phyloP scores from a whole-genome alignment of 1,140 invertebrate species.

The Diuraphis noxia region DNA sequence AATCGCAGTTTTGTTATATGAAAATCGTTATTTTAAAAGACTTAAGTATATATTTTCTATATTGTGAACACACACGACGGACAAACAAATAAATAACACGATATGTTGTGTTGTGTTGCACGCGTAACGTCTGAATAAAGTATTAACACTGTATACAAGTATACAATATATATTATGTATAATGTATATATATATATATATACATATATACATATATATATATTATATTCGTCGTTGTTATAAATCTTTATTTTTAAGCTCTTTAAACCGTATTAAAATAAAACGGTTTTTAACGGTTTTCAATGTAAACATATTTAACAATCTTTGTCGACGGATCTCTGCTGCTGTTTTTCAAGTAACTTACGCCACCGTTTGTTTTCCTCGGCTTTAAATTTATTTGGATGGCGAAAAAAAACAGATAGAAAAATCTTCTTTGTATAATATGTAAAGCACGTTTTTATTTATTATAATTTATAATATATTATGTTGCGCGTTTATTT shows the following conservation, averaged over 20 bases:
- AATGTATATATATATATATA: not conserved
- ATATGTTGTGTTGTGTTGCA: not conserved
- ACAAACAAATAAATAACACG: conserved; percentile 26
- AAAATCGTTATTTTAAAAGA: conserved; percentile 7
- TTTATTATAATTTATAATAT: not conserved
- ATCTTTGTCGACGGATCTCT: not conserved
- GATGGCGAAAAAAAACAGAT: not conserved
- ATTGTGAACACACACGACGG: not conserved
- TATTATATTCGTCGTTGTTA: not conserved
- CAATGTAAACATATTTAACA: conserved; percentile 28
- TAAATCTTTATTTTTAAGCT: conserved; percentile 29
- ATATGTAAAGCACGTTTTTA: not conserved
- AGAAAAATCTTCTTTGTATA: not conserved
- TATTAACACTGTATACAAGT: not conserved
- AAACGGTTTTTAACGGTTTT: not conserved
- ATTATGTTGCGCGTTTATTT: not conserved
- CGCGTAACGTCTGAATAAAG: not conserved
- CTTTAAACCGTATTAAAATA: conserved; percentile 9
- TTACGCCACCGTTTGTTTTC: not conserved
- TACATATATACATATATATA: not conserved
- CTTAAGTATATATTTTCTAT: not conserved
- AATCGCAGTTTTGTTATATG: conserved; percentile 8
- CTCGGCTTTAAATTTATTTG: not conserved
- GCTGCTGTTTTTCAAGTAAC: not conserved
- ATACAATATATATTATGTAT: not conserved